Evolutionary conservation across 53 echinoderm and acorn worm species (phyloP).

Genomic region (Mesocentrotus franciscanus): DNA sequence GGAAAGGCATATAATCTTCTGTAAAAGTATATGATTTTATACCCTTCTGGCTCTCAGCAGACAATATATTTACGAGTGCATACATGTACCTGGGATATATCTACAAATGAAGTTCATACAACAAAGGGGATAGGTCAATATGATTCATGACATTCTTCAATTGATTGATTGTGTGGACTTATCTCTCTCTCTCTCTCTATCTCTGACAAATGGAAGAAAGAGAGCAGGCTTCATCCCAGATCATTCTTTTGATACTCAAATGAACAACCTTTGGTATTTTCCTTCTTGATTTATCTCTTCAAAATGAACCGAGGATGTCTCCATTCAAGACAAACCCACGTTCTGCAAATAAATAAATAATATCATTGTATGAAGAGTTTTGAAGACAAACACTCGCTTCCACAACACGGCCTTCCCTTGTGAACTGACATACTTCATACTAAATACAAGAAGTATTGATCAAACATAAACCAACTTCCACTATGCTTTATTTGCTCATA

Average conservation of each 20-base stretch:
- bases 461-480: background rate
- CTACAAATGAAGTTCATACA: background rate
- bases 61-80: background rate
- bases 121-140: background rate
- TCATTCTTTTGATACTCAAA: background rate
- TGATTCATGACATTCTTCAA: background rate
- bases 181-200: background rate
- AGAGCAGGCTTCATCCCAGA: background rate
- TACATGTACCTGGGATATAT: background rate
- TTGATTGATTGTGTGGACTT: background rate
- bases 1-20: too few species aligned
- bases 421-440: background rate
- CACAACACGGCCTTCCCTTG: background rate
- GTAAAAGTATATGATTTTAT: too few species aligned
- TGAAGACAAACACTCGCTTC: background rate
- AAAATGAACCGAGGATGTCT: background rate
- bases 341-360: background rate
- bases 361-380: background rate
- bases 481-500: constrained; percentile 1
- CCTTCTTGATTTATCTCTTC: background rate
- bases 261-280: constrained; percentile 16
- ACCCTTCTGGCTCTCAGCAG: too few species aligned
- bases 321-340: background rate
- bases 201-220: background rate
- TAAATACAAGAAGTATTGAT: background rate